phyloP scores from a whole-genome alignment of 2,113 vertebrate species.

The Callithrix jacchus region DNA sequence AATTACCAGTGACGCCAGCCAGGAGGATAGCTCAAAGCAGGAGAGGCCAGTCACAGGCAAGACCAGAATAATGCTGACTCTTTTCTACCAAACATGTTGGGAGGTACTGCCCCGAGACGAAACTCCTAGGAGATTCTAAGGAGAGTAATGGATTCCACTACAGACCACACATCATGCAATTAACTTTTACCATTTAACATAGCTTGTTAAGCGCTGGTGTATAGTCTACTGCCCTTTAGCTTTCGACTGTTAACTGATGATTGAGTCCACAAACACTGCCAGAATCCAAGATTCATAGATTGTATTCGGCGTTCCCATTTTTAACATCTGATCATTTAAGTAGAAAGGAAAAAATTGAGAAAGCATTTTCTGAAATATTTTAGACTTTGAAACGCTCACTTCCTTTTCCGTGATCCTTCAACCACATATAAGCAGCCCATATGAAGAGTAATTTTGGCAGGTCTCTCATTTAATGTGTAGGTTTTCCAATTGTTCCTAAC shows the following conservation, averaged over 20 bases:
- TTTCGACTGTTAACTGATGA: background rate
- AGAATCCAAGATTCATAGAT: background rate
- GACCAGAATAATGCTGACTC: background rate
- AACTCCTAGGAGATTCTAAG: background rate
- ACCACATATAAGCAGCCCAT: background rate
- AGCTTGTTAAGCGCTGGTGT: background rate
- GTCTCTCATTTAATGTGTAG: background rate
- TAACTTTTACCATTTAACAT: background rate
- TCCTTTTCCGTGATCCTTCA: background rate
- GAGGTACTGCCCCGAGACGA: background rate
- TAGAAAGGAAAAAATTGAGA: background rate
- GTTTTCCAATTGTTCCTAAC: background rate
- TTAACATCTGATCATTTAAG: background rate
- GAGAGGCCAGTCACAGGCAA: background rate
- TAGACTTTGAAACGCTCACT: conserved; percentile 16
- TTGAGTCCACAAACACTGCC: background rate
- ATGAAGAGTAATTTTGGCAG: background rate
- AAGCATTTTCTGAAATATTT: background rate
- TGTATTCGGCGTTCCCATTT: background rate
- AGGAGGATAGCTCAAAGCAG: background rate
- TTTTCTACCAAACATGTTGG: background rate
- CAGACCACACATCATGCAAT: background rate
- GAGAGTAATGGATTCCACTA: background rate
- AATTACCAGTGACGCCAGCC: background rate
- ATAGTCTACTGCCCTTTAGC: background rate